Evolutionary conservation across 2,113 vertebrate genomes (phyloP).

Genomic region (Petrocephalus zakoni): DNA sequence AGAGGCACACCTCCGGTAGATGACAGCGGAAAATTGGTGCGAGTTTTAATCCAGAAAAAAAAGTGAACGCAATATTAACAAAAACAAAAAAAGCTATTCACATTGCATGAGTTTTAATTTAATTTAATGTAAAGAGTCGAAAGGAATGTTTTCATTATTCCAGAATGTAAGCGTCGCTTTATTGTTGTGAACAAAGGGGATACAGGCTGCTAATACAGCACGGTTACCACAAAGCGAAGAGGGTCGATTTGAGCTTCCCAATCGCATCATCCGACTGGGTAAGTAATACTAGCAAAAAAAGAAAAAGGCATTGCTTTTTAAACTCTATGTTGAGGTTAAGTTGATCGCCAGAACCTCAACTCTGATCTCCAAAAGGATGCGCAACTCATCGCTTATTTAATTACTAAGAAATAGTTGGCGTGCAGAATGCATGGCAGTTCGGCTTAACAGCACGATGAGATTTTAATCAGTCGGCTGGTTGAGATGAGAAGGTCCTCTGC

Average conservation of each 20-base stretch:
- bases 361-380: background rate
- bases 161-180: background rate
- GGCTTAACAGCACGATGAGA: background rate
- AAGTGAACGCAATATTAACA: background rate
- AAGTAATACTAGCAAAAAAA: background rate
- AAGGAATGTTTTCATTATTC: background rate
- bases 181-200: conserved; percentile 7
- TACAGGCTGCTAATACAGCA: background rate
- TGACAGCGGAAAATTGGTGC: background rate
- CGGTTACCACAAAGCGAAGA: background rate
- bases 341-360: background rate
- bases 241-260: background rate
- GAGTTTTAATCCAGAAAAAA: background rate
- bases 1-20: background rate
- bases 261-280: background rate
- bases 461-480: background rate
- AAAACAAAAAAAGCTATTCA: background rate
- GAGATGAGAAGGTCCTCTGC: background rate
- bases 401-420: background rate
- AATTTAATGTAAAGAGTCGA: background rate
- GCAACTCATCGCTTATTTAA: background rate
- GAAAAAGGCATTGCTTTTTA: background rate
- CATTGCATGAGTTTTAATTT: background rate
- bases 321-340: background rate
- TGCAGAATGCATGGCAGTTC: background rate